phyloP scores from a whole-genome alignment of 1,140 invertebrate genomes.

The Drosophila bocqueti region DNA sequence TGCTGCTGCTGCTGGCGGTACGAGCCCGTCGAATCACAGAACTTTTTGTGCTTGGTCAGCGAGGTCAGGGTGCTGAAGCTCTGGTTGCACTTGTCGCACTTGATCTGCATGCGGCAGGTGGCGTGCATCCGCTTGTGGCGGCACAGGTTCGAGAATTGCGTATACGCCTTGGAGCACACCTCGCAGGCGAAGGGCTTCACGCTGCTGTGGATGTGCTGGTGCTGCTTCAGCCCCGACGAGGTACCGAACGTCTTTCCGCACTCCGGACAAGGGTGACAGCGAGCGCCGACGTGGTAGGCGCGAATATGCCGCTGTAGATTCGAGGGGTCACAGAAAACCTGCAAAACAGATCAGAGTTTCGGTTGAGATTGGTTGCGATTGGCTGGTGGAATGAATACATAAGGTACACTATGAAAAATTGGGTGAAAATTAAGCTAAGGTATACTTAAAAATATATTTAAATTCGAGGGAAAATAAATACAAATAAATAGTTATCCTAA shows the following conservation, averaged over 20 bases:
- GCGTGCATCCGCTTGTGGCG: conserved; percentile 99
- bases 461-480: rapidly evolving
- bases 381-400: neutral
- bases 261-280: conserved; percentile 97
- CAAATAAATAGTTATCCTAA: neutral
- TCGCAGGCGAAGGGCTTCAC: conserved; percentile 99
- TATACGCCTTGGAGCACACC: conserved; percentile 97
- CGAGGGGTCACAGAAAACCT: conserved; percentile 97
- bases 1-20: conserved; percentile 49
- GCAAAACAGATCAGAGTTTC: conserved; percentile 82
- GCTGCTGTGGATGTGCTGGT: conserved; percentile 99
- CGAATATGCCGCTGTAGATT: conserved; percentile 98
- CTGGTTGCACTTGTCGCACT: conserved; percentile 96
- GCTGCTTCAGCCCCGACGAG: conserved; percentile 98
- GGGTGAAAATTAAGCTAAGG: neutral
- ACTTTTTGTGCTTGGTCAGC: conserved; percentile 93
- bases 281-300: conserved; percentile 95
- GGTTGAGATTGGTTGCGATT: conserved; percentile 30
- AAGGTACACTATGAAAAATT: neutral
- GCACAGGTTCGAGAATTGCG: conserved; percentile 99
- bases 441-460: neutral
- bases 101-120: conserved; percentile 94
- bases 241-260: conserved; percentile 99
- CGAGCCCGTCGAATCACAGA: conserved; percentile 90
- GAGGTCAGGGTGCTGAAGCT: conserved; percentile 95